Percentiles rank a stretch among this genome's conserved stretches.
These are phyloP conservation scores for Trichonephila inaurata DNA, from an alignment of 1,140 invertebrate genomes.

Conservation along the genomic window DNA sequence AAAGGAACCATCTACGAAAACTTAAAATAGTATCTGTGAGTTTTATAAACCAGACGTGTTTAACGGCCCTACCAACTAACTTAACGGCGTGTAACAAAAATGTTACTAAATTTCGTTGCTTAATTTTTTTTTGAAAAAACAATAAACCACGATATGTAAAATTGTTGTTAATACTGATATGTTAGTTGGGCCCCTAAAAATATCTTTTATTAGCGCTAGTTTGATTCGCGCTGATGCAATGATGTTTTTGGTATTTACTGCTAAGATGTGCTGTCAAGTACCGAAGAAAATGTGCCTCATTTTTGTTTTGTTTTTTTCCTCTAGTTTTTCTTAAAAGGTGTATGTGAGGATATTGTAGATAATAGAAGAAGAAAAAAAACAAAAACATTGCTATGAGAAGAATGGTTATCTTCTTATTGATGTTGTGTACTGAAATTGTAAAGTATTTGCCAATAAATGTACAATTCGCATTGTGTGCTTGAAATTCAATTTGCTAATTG, in stretches of 20 bases:
- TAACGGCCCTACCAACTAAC: too few relatives aligned
- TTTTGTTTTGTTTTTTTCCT: background rate
- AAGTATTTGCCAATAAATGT: constrained; percentile 62
- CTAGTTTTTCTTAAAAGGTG: background rate
- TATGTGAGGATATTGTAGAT: constrained; percentile 15
- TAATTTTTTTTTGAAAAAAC: too few relatives aligned
- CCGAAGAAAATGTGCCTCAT: background rate
- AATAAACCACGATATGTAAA: too few relatives aligned
- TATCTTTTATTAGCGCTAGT: too few relatives aligned
- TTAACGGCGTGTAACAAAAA: too few relatives aligned
- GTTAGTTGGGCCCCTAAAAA: too few relatives aligned
- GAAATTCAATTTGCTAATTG: background rate
- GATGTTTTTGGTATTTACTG: background rate
- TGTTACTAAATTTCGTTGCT: too few relatives aligned
- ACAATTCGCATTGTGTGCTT: constrained; percentile 20
- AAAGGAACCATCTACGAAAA: too few relatives aligned
- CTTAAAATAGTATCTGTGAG: too few relatives aligned
- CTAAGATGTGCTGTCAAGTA: background rate
- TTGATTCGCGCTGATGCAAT: background rate
- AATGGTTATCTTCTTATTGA: background rate
- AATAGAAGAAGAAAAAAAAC: background rate
- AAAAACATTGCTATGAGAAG: background rate
- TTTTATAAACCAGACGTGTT: too few relatives aligned
- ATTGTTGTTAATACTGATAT: too few relatives aligned
- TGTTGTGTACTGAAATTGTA: constrained; percentile 48